A percentile compares a stretch with the other conserved stretches of the same genome.
These are phyloP conservation scores for Plotosus lineatus DNA, from an alignment of 2,113 vertebrate species.

Conservation along the genomic window DNA sequence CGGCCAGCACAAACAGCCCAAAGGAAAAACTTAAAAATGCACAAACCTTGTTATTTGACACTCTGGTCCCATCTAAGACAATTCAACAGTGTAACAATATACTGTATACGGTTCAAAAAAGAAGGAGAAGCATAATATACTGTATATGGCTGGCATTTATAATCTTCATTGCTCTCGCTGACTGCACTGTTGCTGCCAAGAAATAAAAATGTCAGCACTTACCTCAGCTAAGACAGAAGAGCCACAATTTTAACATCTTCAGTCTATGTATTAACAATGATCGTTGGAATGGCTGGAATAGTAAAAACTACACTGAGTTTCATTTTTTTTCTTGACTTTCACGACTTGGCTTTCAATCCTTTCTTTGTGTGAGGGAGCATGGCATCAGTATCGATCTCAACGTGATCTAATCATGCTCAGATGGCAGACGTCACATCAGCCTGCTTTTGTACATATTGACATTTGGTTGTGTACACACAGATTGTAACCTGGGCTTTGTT, in stretches of 20 bases:
- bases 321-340: neutral
- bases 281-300: neutral
- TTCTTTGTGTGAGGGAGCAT: neutral
- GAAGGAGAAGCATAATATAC: neutral
- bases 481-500: neutral
- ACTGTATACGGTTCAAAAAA: no score
- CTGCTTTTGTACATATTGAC: neutral
- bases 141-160: neutral
- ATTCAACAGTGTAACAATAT: no score
- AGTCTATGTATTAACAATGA: neutral
- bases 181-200: neutral
- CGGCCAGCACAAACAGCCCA: no score
- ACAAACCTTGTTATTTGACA: no score
- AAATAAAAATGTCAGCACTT: constrained; percentile 2
- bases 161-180: neutral
- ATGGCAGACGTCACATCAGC: neutral
- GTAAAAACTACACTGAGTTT: neutral
- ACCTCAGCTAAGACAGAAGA: neutral
- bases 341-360: neutral
- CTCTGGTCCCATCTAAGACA: no score
- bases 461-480: neutral
- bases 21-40: no score
- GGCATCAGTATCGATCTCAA: neutral
- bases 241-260: neutral
- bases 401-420: neutral